Conservation (phyloP, 1,140 invertebrate species). For the Mactra quadrangularis region DNA sequence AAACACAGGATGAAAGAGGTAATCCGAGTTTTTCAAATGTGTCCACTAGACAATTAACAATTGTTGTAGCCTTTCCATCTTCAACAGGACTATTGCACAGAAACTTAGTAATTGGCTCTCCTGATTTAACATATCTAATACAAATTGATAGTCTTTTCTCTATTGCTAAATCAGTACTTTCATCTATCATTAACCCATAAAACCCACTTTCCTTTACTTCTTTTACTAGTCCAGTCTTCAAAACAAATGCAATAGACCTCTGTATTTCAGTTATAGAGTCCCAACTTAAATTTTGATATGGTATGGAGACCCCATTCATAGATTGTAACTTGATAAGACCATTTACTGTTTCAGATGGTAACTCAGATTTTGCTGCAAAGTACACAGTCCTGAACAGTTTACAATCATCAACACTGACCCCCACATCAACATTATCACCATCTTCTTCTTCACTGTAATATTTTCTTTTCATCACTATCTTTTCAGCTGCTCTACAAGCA, state of each 20-base stretch:
- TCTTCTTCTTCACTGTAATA: not conserved
- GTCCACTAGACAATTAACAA: slow-evolving; percentile 18
- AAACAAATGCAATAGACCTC: not conserved
- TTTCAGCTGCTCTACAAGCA: not conserved
- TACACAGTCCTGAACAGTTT: not conserved
- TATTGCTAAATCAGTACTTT: slow-evolving; percentile 28
- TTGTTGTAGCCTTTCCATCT: slow-evolving; percentile 33
- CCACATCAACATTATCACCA: not conserved
- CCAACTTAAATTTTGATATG: slow-evolving; percentile 34
- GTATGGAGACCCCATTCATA: not conserved
- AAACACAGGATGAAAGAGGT: not conserved
- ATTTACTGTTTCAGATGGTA: slow-evolving; percentile 4
- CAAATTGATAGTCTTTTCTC: slow-evolving; percentile 30
- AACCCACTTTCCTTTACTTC: slow-evolving; percentile 10
- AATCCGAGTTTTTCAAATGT: slow-evolving; percentile 3
- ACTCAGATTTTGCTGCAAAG: slow-evolving; percentile 13
- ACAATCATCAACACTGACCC: not conserved
- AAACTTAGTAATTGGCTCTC: slow-evolving; percentile 27
- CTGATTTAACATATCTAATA: slow-evolving; percentile 23
- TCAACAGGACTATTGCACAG: not conserved
- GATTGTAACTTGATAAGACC: slow-evolving; percentile 14
- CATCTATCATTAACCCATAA: slow-evolving; percentile 10
- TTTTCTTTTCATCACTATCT: not conserved
- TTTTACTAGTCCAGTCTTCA: not conserved
- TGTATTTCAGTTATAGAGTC: slow-evolving; percentile 36